A percentile compares a stretch with the other conserved stretches of the same genome.
phyloP scores from a whole-genome alignment of 2,113 vertebrate genomes.

The Amphiprion percula region DNA sequence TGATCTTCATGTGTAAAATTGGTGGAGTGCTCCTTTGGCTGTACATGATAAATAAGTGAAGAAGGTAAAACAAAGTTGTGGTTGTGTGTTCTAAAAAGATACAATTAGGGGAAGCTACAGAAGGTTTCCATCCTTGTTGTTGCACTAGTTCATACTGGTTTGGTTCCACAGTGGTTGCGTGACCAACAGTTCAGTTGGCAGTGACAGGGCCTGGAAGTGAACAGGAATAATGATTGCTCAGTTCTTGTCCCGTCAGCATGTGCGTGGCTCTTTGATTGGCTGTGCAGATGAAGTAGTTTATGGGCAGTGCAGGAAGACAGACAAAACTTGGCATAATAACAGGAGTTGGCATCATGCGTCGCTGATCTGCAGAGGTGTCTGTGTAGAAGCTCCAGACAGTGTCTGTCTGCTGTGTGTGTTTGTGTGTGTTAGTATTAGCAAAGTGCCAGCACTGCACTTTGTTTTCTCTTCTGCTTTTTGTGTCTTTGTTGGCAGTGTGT shows the following conservation, averaged over 20 bases:
- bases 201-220: background rate
- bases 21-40: too few species aligned
- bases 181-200: background rate
- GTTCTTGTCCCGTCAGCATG: background rate
- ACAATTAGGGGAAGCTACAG: too few species aligned
- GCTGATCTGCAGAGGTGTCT: conserved; percentile 37
- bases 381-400: conserved; percentile 30
- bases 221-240: background rate
- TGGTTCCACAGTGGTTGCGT: too few species aligned
- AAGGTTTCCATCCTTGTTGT: too few species aligned
- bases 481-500: conserved; percentile 25
- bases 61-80: background rate
- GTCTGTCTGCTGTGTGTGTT: background rate
- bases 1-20: background rate
- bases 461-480: conserved; percentile 30
- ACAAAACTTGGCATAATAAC: conserved; percentile 37
- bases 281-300: conserved; percentile 30
- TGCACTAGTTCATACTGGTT: too few species aligned
- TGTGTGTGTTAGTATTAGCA: conserved; percentile 20
- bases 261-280: conserved; percentile 36
- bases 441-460: conserved; percentile 43
- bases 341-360: conserved; percentile 38
- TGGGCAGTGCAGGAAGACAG: conserved; percentile 30
- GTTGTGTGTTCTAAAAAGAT: background rate
- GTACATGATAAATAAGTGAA: too few species aligned